Conservation (phyloP, 2,113 vertebrate genomes). For the Phodopus roborovskii region DNA sequence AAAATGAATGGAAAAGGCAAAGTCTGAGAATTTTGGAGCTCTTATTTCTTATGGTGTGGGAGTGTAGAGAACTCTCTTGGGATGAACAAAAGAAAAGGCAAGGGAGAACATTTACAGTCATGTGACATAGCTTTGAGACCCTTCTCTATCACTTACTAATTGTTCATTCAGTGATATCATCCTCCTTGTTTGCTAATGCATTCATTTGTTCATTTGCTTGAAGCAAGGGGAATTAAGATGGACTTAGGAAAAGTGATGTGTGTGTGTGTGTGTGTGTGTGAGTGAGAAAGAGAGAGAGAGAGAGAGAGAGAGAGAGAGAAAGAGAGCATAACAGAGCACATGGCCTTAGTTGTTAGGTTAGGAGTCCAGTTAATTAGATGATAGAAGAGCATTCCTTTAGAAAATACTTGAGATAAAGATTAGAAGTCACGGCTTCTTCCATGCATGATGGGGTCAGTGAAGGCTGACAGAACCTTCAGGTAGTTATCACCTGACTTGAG, state of each 20-base stretch:
- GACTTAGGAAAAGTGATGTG: background rate
- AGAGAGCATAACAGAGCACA: background rate
- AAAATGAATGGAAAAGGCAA: background rate
- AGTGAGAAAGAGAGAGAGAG: too few species aligned
- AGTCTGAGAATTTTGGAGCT: background rate
- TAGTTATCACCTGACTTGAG: background rate
- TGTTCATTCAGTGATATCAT: background rate
- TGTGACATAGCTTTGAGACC: background rate
- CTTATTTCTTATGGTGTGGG: background rate
- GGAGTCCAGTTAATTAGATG: background rate
- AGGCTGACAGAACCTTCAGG: background rate
- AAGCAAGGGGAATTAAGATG: background rate
- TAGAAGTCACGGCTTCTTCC: background rate
- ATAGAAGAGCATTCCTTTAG: background rate
- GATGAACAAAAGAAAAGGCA: background rate
- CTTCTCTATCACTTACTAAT: background rate
- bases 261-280: background rate
- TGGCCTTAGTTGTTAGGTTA: background rate
- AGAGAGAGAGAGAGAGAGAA: too few species aligned
- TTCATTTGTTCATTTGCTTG: background rate
- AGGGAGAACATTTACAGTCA: background rate
- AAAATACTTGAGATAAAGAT: background rate
- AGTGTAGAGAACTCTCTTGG: background rate
- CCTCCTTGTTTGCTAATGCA: background rate
- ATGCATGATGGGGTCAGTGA: background rate